A percentile compares a stretch with the other conserved stretches of the same genome.
Evolutionary conservation across 2,888 invertebrate species (phyloP).

Genomic region (Drosophila multiciliata): DNA sequence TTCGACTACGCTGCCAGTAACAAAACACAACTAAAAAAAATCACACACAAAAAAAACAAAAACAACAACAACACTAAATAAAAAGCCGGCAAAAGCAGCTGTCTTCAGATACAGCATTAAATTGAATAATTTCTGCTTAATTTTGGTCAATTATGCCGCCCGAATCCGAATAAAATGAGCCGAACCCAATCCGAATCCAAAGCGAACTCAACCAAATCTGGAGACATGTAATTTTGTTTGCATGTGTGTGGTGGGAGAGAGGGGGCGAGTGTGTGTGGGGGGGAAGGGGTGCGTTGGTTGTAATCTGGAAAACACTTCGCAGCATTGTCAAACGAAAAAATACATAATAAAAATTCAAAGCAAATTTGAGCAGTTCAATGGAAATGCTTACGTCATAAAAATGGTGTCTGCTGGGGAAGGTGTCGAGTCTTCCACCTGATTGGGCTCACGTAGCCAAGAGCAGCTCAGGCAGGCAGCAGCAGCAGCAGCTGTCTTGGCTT

Average conservation of each 20-base stretch:
- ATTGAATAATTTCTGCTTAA: slow-evolving; percentile 76
- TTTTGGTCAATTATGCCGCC: slow-evolving; percentile 75
- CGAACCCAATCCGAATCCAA: slow-evolving; percentile 18
- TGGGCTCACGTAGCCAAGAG: slow-evolving; percentile 63
- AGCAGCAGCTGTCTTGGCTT: background rate
- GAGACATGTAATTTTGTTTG: slow-evolving; percentile 68
- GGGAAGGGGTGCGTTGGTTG: slow-evolving; percentile 21
- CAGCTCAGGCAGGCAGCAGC: background rate
- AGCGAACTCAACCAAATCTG: slow-evolving; percentile 15
- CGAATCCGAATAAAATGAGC: slow-evolving; percentile 27
- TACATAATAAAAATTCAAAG: slow-evolving; percentile 15
- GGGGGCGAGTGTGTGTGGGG: slow-evolving; percentile 2
- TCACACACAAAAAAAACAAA: background rate
- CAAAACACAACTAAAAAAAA: background rate
- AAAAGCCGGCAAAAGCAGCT: slow-evolving; percentile 47
- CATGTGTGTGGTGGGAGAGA: slow-evolving; percentile 8
- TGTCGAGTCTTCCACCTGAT: slow-evolving; percentile 50
- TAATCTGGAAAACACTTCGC: slow-evolving; percentile 43
- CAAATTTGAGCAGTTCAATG: slow-evolving; percentile 43
- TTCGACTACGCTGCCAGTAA: slow-evolving; percentile 28
- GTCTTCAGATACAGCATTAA: slow-evolving; percentile 51
- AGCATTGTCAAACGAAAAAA: slow-evolving; percentile 53
- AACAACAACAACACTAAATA: background rate
- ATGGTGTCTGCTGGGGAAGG: slow-evolving; percentile 24
- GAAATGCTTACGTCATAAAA: slow-evolving; percentile 47